Conservation (phyloP, 2,113 vertebrate genomes). For the Dipodomys spectabilis region DNA sequence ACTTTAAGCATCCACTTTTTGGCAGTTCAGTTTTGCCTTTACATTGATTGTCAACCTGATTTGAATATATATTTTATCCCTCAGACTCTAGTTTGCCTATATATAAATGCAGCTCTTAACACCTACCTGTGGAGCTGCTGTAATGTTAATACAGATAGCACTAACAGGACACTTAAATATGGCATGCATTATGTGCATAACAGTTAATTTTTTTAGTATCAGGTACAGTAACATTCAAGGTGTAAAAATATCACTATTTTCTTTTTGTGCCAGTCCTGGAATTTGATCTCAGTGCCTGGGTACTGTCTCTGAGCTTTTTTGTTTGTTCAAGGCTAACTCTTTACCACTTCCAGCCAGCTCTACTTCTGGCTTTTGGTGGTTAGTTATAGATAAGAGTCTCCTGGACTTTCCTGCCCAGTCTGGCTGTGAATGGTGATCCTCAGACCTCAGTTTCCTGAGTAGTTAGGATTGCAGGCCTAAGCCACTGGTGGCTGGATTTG, state of each 20-base stretch:
- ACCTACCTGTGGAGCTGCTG: neutral
- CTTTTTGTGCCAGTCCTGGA: too few relatives aligned
- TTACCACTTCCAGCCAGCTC: too few relatives aligned
- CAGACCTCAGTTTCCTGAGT: too few relatives aligned
- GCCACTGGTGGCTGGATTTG: too few relatives aligned
- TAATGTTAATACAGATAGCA: constrained; percentile 8
- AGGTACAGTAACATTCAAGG: neutral
- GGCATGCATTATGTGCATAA: neutral
- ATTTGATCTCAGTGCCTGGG: too few relatives aligned
- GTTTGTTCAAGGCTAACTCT: too few relatives aligned
- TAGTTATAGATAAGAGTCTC: too few relatives aligned
- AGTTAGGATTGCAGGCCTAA: too few relatives aligned
- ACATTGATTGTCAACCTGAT: constrained; percentile 3
- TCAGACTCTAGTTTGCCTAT: neutral
- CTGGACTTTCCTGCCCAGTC: too few relatives aligned
- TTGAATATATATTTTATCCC: neutral
- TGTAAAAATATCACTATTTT: neutral
- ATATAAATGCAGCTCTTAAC: neutral
- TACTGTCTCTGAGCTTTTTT: too few relatives aligned
- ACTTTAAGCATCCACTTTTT: constrained; percentile 37
- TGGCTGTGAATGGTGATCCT: too few relatives aligned
- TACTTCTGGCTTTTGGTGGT: too few relatives aligned
- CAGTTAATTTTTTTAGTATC: constrained; percentile 35
- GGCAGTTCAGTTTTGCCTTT: neutral
- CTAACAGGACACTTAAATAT: constrained; percentile 3